A percentile compares a stretch with the other conserved stretches of the same genome.
These are phyloP conservation scores for Myotis lucifugus DNA, from an alignment of 2,113 vertebrate species.

Conservation along the genomic window DNA sequence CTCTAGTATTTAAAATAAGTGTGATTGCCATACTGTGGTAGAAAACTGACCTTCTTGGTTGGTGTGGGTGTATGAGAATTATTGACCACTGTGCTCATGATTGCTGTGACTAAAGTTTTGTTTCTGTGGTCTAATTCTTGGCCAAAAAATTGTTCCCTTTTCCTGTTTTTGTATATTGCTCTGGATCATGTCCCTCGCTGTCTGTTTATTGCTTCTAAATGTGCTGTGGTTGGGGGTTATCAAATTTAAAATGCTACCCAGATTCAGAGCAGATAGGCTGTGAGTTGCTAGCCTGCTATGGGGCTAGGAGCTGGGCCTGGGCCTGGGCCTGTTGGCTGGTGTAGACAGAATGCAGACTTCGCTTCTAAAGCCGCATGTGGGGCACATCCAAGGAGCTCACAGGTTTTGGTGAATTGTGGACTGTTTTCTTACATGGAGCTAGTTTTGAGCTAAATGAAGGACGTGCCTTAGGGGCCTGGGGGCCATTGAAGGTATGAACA, in stretches of 20 bases:
- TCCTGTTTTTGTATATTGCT: slow-evolving; percentile 11
- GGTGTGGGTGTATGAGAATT: background rate
- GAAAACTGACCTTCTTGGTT: background rate
- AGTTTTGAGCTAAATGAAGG: background rate
- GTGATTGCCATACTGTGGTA: background rate
- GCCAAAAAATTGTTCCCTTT: background rate
- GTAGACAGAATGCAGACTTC: background rate
- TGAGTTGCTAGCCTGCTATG: background rate
- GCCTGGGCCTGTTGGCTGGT: too few relatives aligned
- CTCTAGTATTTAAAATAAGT: background rate
- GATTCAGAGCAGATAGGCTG: background rate
- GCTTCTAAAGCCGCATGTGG: too few relatives aligned
- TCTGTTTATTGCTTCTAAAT: background rate
- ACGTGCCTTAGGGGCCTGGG: background rate
- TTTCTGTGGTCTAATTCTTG: background rate
- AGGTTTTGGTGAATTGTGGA: background rate
- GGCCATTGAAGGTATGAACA: background rate
- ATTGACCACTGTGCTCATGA: rapidly evolving
- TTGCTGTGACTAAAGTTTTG: background rate
- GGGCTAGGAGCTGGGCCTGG: background rate
- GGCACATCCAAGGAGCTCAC: background rate
- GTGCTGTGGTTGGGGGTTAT: background rate
- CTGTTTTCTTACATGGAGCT: background rate
- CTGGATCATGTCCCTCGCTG: background rate
- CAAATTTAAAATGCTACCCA: background rate